Evolutionary conservation across 1,140 invertebrate species (phyloP).

Genomic region (Eupeodes corollae): DNA sequence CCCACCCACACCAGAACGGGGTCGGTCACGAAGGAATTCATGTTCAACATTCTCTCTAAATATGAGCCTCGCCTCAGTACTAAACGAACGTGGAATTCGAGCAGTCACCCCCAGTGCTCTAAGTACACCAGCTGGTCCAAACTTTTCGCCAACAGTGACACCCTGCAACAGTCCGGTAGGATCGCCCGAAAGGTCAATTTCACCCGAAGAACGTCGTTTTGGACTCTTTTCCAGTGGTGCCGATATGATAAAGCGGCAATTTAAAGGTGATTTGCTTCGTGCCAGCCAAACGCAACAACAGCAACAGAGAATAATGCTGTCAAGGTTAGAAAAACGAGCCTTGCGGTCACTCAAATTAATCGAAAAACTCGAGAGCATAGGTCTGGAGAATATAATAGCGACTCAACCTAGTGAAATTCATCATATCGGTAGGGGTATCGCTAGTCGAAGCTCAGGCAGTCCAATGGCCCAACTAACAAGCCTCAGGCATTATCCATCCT

Average conservation of each 20-base stretch:
- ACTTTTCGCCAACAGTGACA: slow-evolving; percentile 66
- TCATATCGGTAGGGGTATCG: slow-evolving; percentile 19
- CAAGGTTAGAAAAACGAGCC: slow-evolving; percentile 41
- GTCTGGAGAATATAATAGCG: slow-evolving; percentile 53
- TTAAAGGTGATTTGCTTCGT: slow-evolving; percentile 37
- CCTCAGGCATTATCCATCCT: slow-evolving; percentile 42
- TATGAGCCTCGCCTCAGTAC: slow-evolving; percentile 62
- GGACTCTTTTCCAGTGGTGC: slow-evolving; percentile 59
- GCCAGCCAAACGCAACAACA: slow-evolving; percentile 37
- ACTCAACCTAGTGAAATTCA: slow-evolving; percentile 35
- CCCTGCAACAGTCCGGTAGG: slow-evolving; percentile 65
- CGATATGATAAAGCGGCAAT: slow-evolving; percentile 58
- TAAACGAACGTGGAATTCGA: slow-evolving; percentile 70
- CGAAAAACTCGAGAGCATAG: slow-evolving; percentile 57
- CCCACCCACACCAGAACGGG: slow-evolving; percentile 43
- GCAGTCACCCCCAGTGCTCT: slow-evolving; percentile 55
- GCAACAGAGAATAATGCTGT: slow-evolving; percentile 36
- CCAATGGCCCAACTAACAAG: slow-evolving; percentile 66
- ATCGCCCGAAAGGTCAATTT: slow-evolving; percentile 45
- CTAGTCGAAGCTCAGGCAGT: slow-evolving; percentile 41
- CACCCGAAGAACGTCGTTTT: slow-evolving; percentile 48
- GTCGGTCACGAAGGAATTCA: slow-evolving; percentile 55
- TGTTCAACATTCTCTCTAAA: slow-evolving; percentile 71
- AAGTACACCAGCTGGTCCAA: slow-evolving; percentile 54
- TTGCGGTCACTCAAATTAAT: slow-evolving; percentile 46